Base-by-base conservation (phyloP, 2,888 invertebrate species). In the Tetranychus piercei region DNA sequence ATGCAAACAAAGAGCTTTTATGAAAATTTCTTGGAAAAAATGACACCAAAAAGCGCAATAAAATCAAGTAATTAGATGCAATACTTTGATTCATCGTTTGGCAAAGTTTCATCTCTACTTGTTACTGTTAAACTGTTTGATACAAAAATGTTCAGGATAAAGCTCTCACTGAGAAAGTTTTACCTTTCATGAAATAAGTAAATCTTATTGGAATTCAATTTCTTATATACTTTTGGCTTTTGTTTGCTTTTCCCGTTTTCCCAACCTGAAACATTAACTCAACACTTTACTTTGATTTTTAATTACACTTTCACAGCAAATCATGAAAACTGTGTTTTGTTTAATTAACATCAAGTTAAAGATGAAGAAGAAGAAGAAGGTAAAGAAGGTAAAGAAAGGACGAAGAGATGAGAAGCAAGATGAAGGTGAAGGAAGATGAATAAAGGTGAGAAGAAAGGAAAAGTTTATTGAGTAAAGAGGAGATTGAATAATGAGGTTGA, bases 271-370 rank as follows among this genome's bases (percentile, higher is more conserved):
- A 23, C 34, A 20, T 18, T 69, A 69, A 69, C n/a, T 66, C 69
- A 69, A 69, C 69, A 69, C 34, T 55, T 55, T 55, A 55, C 55
- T 55, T 55, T 55, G 55, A 55, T 55, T 55, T 55, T 55, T 55
- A 55, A 55, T 55, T 55, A 55, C 55, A 55, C 7, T 6, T 45
- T 55, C 55, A 55, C 4, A 55, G 9, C 6, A 55, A 55, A 55
- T 55, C 3, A 6, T 55, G 15, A 15, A 55, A 9, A 15, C 55
- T 55, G 9, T 5, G 55, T 55, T 55, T 55, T 15, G 15, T 55
- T 55, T 15, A 34, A 34, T 15, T 5, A 55, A 55, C 9, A 55
- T 55, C 55, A 55, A 15, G 9, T 9, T 15, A 55, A 15, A 55
- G 15, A 15, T 15, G 55, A 55, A 15, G 55, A 55, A 6, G 15